A percentile compares a stretch with the other conserved stretches of the same genome.
Evolutionary conservation across 2,888 invertebrate species (phyloP).

Genomic region (Byasa hedistus): DNA sequence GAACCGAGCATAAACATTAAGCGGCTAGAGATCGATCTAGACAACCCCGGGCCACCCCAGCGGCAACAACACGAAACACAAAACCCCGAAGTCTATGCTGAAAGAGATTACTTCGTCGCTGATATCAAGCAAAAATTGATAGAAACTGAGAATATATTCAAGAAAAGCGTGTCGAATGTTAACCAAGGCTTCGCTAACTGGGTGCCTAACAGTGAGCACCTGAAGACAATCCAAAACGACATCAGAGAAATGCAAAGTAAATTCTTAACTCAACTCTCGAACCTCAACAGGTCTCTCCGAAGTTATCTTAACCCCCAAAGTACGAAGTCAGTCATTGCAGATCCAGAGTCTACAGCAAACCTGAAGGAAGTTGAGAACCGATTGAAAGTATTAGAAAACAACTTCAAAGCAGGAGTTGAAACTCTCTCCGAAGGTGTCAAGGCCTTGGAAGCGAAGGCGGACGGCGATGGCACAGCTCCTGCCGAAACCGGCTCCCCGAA

Average conservation of each 20-base stretch:
- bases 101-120: constrained; percentile 45
- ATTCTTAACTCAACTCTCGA: constrained; percentile 54
- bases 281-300: constrained; percentile 55
- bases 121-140: constrained; percentile 53
- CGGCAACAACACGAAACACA: constrained; percentile 70
- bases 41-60: constrained; percentile 65
- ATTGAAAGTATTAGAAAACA: constrained; percentile 47
- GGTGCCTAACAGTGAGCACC: constrained; percentile 49
- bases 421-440: constrained; percentile 55
- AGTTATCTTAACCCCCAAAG: constrained; percentile 43
- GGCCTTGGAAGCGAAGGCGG: constrained; percentile 50
- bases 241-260: constrained; percentile 52
- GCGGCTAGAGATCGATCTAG: constrained; percentile 55
- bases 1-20: constrained; percentile 43
- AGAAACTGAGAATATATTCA: constrained; percentile 47
- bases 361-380: constrained; percentile 40
- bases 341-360: constrained; percentile 35
- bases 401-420: constrained; percentile 55
- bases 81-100: constrained; percentile 55
- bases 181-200: constrained; percentile 55
- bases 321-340: constrained; percentile 31
- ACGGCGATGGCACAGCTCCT: constrained; percentile 34
- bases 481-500: constrained; percentile 21
- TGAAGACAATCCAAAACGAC: constrained; percentile 50
- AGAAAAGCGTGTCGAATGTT: constrained; percentile 49